A percentile compares a stretch with the other conserved stretches of the same genome.
Conservation (phyloP, 2,888 invertebrate genomes). For the Cancer borealis region DNA sequence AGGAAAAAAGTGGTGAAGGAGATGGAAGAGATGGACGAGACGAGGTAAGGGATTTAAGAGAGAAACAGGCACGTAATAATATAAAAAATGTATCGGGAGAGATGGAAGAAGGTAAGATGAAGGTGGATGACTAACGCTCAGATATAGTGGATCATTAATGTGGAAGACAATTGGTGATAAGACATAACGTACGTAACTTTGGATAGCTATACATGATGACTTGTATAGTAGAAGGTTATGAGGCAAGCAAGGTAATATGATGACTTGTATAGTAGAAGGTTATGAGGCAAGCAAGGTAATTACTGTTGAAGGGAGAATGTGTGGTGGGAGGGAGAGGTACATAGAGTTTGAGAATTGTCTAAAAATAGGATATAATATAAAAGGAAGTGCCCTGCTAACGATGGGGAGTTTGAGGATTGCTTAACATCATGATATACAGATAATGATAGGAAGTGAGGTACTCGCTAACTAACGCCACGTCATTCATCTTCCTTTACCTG, state of each 20-base stretch:
- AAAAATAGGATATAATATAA: background rate
- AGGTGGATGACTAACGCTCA: too few relatives aligned
- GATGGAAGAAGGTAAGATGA: too few relatives aligned
- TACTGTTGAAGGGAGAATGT: background rate
- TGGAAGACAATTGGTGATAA: too few relatives aligned
- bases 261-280: too few relatives aligned
- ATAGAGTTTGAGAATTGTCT: background rate
- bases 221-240: too few relatives aligned
- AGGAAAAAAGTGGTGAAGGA: too few relatives aligned
- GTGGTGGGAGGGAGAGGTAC: background rate
- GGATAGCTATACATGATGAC: too few relatives aligned
- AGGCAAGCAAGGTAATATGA: too few relatives aligned
- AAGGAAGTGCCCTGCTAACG: background rate
- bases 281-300: background rate
- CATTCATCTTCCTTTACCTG: background rate
- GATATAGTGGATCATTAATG: too few relatives aligned
- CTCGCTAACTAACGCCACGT: background rate
- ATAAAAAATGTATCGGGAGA: too few relatives aligned
- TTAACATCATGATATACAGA: background rate
- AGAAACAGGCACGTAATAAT: background rate
- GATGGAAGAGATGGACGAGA: background rate
- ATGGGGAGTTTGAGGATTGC: background rate
- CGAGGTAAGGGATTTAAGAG: background rate
- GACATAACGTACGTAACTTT: too few relatives aligned
- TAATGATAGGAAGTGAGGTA: background rate